Base-by-base conservation (phyloP, 37 sponge, comb jelly and placozoan species). In the Beroe ovata region DNA sequence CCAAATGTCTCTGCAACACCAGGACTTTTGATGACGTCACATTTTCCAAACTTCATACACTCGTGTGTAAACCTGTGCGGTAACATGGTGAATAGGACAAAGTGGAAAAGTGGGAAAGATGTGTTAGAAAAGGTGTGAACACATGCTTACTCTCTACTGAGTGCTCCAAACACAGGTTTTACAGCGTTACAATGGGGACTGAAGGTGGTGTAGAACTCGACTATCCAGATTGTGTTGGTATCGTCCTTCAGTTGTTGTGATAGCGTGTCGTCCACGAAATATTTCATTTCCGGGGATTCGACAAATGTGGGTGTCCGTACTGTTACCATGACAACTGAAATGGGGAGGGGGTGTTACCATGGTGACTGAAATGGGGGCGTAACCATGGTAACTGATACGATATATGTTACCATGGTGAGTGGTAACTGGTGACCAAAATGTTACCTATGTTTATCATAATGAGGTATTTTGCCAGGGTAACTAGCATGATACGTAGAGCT, bases 121-220 rank as follows among this genome's bases (percentile, higher is more conserved):
- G n/a, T n/a, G n/a, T n/a, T n/a, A n/a, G n/a, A n/a, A n/a, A n/a
- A n/a, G n/a, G n/a, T n/a, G n/a, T n/a, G n/a, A n/a, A n/a, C n/a
- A n/a, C n/a, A n/a, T n/a, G 20, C 84, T 77, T 40, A 77, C 84
- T 77, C 84, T 77, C 84, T 77, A 29, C 84, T 77, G 38, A 77
- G 22, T 1, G 84, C 84, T 11, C 84, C 84, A 23, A 77, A 77
- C 4, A 77, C 33, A n/a, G 84, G 84, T 77, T 77, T 77, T 1
- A 77, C 84, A 25, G 84, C 84, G 29, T 77, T 77, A 26, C 84
- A 77, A 42, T 77, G 84, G 4, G 84, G 84, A 42, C 84, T 77
- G 47, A 77, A 77, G 22, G 47, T 42, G 23, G 84, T 77, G 84
- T 77, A 77, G 47, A 77, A 77, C 84, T 77, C 84, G 0, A 77